phyloP scores from a whole-genome alignment of 2,113 vertebrate genomes.

The Empidonax alnorum region DNA sequence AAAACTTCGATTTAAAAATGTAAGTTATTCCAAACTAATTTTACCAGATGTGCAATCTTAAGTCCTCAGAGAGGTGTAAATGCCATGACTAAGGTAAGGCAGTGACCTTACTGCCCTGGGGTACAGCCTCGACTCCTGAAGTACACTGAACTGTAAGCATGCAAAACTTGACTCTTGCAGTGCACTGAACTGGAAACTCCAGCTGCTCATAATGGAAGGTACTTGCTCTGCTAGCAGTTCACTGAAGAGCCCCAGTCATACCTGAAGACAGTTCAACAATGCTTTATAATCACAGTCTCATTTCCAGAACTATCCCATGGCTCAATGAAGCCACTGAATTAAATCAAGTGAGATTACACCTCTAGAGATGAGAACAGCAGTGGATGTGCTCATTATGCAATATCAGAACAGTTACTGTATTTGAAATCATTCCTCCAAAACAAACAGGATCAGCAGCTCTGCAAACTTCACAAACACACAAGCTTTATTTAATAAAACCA shows the following conservation, averaged over 20 bases:
- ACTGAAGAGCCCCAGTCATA: background rate
- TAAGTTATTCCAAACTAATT: background rate
- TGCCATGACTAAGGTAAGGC: background rate
- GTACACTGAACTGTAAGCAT: accelerated
- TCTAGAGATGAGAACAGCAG: background rate
- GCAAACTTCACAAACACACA: background rate
- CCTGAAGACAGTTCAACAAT: background rate
- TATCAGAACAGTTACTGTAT: background rate
- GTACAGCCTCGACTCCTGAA: background rate
- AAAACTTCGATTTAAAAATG: background rate
- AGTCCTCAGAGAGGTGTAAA: background rate
- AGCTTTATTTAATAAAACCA: background rate
- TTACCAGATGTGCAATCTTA: background rate
- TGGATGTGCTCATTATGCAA: background rate
- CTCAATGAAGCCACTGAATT: background rate
- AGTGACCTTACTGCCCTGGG: background rate
- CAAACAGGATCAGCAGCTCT: background rate
- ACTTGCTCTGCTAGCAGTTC: background rate
- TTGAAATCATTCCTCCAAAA: background rate
- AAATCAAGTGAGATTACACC: background rate
- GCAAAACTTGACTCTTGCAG: background rate
- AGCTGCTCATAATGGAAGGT: background rate
- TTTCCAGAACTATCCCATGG: background rate
- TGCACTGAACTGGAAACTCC: background rate
- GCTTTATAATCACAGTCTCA: accelerated